Evolutionary conservation across 2,113 vertebrate species (phyloP).

Genomic region (Colius striatus): DNA sequence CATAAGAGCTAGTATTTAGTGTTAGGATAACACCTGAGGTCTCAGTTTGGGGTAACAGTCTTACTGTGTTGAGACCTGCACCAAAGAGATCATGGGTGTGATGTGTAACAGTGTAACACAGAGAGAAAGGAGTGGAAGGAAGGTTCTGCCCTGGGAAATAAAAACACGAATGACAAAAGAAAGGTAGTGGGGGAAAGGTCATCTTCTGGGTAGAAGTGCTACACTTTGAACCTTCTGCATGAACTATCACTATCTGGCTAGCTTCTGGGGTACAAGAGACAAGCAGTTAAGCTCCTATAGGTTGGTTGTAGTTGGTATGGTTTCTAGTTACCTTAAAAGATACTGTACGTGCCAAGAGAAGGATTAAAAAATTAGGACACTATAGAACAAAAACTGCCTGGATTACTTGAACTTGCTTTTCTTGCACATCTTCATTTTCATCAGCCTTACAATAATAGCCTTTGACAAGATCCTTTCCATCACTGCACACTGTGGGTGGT

Average conservation of each 20-base stretch:
- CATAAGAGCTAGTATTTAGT: fast-evolving
- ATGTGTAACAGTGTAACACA: fast-evolving
- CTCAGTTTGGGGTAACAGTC: background rate
- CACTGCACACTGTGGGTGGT: fast-evolving
- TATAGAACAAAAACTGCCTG: background rate
- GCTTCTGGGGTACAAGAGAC: background rate
- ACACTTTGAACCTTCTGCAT: background rate
- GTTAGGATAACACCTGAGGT: background rate
- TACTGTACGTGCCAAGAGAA: background rate
- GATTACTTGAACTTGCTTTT: background rate
- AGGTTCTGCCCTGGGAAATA: background rate
- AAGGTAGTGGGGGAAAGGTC: background rate
- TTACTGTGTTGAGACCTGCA: background rate
- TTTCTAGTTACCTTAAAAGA: background rate
- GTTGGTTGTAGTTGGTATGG: background rate
- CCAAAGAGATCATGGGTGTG: background rate
- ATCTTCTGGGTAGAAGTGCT: background rate
- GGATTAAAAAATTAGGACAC: background rate
- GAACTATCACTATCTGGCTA: background rate
- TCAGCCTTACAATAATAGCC: background rate
- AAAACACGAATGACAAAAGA: background rate
- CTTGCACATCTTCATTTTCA: background rate
- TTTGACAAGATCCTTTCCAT: background rate
- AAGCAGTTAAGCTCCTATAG: background rate
- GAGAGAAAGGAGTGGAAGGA: background rate